phyloP scores from a whole-genome alignment of 1,140 invertebrate genomes.

The Panulirus ornatus region DNA sequence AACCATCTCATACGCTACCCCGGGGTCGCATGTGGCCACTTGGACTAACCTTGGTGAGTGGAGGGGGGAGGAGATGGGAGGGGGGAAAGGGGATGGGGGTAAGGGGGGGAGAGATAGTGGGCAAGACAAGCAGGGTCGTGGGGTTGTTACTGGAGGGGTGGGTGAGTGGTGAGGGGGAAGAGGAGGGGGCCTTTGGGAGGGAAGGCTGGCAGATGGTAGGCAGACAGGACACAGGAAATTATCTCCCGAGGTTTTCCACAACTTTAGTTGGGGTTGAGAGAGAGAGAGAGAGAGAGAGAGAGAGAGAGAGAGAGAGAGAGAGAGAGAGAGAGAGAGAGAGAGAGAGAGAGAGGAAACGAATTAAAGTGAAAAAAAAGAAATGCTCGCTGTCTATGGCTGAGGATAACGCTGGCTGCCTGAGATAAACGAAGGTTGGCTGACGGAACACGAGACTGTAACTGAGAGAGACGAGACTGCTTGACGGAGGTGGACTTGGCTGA shows the following conservation, averaged over 20 bases:
- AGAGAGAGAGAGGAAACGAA: background rate
- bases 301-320: background rate
- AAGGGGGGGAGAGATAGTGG: background rate
- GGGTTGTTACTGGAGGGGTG: background rate
- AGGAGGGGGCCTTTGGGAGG: background rate
- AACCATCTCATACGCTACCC: too few relatives aligned
- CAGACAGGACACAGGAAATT: too few relatives aligned
- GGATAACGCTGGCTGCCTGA: background rate
- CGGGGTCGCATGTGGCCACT: background rate
- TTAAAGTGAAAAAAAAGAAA: background rate
- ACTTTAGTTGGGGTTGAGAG: background rate
- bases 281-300: background rate
- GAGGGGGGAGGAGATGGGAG: background rate
- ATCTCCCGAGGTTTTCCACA: too few relatives aligned
- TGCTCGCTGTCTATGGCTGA: background rate
- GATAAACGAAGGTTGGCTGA: too few relatives aligned
- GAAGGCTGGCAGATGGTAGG: background rate
- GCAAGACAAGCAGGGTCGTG: background rate
- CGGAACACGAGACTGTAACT: background rate
- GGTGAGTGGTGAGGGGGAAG: background rate
- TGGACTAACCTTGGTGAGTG: background rate
- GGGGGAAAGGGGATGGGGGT: background rate
- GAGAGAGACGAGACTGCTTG: background rate
- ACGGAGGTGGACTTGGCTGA: background rate
- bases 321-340: background rate